Conservation (phyloP, 2,888 invertebrate species). For the Drosophila nr. medialis region DNA sequence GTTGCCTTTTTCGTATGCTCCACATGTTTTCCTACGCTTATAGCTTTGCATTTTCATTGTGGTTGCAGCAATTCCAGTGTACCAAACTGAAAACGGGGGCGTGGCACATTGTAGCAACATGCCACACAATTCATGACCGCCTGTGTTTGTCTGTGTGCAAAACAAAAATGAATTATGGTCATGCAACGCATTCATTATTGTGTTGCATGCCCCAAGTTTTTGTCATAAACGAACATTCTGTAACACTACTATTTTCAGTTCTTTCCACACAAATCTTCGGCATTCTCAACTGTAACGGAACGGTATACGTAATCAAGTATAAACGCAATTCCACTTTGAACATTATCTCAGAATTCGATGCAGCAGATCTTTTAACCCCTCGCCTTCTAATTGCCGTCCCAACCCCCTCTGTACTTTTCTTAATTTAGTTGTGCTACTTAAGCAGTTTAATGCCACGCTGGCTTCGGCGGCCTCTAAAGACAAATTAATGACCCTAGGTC, state of each 20-base stretch:
- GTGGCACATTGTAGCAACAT: slow-evolving; percentile 26
- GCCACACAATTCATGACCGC: slow-evolving; percentile 30
- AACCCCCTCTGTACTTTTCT: slow-evolving; percentile 50
- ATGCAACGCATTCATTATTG: slow-evolving; percentile 47
- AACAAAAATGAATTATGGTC: slow-evolving; percentile 41
- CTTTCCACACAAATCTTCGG: not conserved
- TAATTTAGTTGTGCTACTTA: slow-evolving; percentile 78
- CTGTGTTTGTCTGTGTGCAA: slow-evolving; percentile 12
- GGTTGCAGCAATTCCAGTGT: slow-evolving; percentile 24
- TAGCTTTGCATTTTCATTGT: slow-evolving; percentile 24
- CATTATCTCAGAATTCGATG: slow-evolving; percentile 46
- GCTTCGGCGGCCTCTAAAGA: slow-evolving; percentile 58
- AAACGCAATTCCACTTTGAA: slow-evolving; percentile 52
- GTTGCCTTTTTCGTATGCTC: slow-evolving; percentile 34
- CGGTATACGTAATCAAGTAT: slow-evolving; percentile 22
- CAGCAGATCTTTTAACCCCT: slow-evolving; percentile 10
- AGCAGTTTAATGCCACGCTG: slow-evolving; percentile 69
- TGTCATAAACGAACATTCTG: slow-evolving; percentile 17
- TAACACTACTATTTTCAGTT: not conserved
- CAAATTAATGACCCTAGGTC: slow-evolving; percentile 73
- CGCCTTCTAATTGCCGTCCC: slow-evolving; percentile 57
- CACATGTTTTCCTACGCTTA: slow-evolving; percentile 35
- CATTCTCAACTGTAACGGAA: not conserved
- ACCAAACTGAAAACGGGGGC: slow-evolving; percentile 9
- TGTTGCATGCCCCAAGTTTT: slow-evolving; percentile 15